These are phyloP conservation scores for Bombus pyrosoma DNA, from an alignment of 1,140 invertebrate genomes.

Conservation along the genomic window DNA sequence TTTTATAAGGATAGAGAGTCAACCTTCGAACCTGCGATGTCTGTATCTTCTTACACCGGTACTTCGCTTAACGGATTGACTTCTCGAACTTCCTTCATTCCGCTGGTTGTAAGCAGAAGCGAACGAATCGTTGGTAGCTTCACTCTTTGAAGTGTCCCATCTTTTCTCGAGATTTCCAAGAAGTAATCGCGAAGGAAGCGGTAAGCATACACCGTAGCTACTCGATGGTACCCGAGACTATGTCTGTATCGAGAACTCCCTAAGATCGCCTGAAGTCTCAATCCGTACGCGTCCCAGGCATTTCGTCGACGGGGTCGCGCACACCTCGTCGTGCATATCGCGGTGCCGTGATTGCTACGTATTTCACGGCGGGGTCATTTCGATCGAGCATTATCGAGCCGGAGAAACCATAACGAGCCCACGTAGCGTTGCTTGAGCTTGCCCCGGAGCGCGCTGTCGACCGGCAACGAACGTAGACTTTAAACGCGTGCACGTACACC, in stretches of 20 bases:
- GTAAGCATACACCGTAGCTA: background rate
- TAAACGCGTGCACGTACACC: background rate
- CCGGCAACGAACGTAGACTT: conserved; percentile 24
- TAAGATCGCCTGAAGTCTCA: conserved; percentile 62
- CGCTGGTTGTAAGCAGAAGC: background rate
- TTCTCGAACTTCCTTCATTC: conserved; percentile 20
- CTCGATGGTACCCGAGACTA: background rate
- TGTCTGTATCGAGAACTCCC: background rate
- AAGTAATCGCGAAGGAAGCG: background rate
- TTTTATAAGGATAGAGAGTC: conserved; percentile 63
- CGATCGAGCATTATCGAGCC: conserved; percentile 71
- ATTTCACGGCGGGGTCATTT: conserved; percentile 72
- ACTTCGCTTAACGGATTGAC: background rate
- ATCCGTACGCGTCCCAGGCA: conserved; percentile 19
- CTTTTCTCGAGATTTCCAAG: background rate
- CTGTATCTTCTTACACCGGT: background rate
- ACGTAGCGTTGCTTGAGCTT: conserved; percentile 61
- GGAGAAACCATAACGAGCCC: conserved; percentile 72
- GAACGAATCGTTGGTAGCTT: background rate
- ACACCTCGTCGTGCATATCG: conserved; percentile 37
- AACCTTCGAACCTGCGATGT: conserved; percentile 5
- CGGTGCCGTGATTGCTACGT: conserved; percentile 67
- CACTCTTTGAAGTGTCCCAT: background rate
- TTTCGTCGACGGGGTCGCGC: conserved; percentile 29
- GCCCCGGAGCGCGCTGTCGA: conserved; percentile 48